Base-by-base conservation (phyloP, 2,888 invertebrate species). In the Dinocampus coccinellae region DNA sequence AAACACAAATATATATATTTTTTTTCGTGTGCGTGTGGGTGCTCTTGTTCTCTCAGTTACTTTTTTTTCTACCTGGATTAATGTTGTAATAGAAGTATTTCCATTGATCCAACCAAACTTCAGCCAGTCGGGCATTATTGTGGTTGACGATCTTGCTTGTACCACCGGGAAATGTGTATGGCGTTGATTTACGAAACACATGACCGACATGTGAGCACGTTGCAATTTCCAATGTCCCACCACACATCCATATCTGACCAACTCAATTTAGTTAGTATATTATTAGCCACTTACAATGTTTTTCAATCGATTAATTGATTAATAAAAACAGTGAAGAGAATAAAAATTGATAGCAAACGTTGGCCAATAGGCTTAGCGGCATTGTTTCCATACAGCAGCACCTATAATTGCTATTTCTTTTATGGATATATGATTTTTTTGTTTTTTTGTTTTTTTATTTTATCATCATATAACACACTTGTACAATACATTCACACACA, bases 41-140 rank as follows among this genome's bases (percentile, higher is more conserved):
- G 47, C 24, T 62, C 52, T 62, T 53, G 72, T 39, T 70, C 55
- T 75, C 74, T 52, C 74, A 73, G 70, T 75, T 82, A 83, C 83
- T 47, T 47, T 47, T 47, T 16, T 83, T 62, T 84, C 86, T 86
- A 97, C 97, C 97, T 94, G 97, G 97, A 91, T 97, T 97, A 91
- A 97, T 96, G 91, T 95, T 96, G 94, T 96, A 97, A 94, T 97
- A 97, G 93, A 98, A 97, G 89, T 95, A 95, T 92, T 97, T 97
- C 95, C 98, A 98, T 87, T 98, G 97, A 91, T 99, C 99, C 90
- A 99, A 93, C 99, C 99, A 99, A 84, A 99, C 99, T 89, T 98
- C 97, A 79, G 97, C 98, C 85, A 98, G 94, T 82, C 99, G 93
- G 88, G 97, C 97, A 90, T 98, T 97, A 93, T 99, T 99, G 91